Evolutionary conservation across 2,113 vertebrate genomes (phyloP), one percentile per base, ranked within the genome.

Genomic region (Ictalurus punctatus): DNA sequence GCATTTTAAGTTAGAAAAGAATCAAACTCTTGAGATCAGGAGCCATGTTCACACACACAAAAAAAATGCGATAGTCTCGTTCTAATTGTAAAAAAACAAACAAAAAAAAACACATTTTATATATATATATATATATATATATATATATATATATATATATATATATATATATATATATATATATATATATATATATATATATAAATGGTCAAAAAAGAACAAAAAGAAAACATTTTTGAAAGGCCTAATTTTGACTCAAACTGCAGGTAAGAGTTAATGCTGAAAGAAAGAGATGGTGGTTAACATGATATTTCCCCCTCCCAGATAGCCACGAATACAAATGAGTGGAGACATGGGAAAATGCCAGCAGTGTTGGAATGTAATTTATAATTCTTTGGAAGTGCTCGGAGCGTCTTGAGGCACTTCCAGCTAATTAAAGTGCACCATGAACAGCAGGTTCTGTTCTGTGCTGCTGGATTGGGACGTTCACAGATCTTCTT

Each of bases 351-450:
- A 84, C 61, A 86, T 87, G 86, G 88, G 88, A 84, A 85, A 89
- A 80, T 44, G 81, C 83, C 86, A 73, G 82, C 78, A 86, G 85
- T 63, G 12, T 44, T 88, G 63, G 83, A 88, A 86, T 84, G 61
- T 71, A 89, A 89, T 92, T 86, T 88, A 63, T 52, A 85, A 88
- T 90, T 90, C 84, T 84, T 40, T 73, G 86, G 83, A 87, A 88
- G 83, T 82, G 74, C 89, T 86, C 37, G n/a, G 30, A 83, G 83
- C 37, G 17, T 83, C 86, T 84, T 59, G 54, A 37, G 85, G 87
- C 56, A 83, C 74, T 80, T 67, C 61, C 27, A 82, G 65, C 88
- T 90, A 89, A 92, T 88, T 92, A 90, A 92, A 88, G 67, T 78
- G 73, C 87, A 83, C 25, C 73, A 74, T 84, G 86, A 91, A 78